Percentiles rank a stretch among this genome's conserved stretches.
phyloP scores from a whole-genome alignment of 2,113 vertebrate genomes.

The Naja naja region DNA sequence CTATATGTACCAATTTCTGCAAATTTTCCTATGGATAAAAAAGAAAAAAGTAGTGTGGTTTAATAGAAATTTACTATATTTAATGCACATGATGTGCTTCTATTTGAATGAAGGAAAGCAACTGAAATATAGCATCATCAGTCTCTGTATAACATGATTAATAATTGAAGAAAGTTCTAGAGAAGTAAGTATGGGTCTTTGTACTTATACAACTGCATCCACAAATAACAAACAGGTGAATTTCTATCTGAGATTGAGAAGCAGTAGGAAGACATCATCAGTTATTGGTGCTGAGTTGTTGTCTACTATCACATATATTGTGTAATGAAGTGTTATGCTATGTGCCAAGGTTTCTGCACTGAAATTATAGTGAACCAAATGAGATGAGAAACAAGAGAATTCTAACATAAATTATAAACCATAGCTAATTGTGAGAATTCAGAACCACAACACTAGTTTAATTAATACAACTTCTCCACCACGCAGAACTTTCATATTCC shows the following conservation, averaged over 20 bases:
- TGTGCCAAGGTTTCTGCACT: not conserved
- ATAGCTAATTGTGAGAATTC: not conserved
- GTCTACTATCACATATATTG: not conserved
- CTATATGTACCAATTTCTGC: slow-evolving; percentile 93
- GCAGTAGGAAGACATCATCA: not conserved
- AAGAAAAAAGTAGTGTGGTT: not conserved
- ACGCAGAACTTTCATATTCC: not conserved
- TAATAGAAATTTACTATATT: not conserved
- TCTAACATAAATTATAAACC: not conserved
- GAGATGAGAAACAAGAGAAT: not conserved
- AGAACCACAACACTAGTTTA: not conserved
- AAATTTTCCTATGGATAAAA: slow-evolving; percentile 85
- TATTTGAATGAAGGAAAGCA: not conserved
- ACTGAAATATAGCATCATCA: not conserved
- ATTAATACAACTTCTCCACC: not conserved
- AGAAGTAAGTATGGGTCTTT: not conserved
- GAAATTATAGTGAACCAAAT: not conserved
- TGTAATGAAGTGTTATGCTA: not conserved
- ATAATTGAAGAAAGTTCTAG: not conserved
- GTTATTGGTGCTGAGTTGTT: no score
- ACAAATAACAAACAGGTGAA: not conserved
- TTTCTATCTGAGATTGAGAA: not conserved
- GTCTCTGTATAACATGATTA: not conserved
- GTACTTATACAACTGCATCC: not conserved
- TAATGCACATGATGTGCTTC: not conserved